A percentile compares a stretch with the other conserved stretches of the same genome.
phyloP scores from a whole-genome alignment of 2,797 vertebrate species.

The Chrysocyon brachyurus region DNA sequence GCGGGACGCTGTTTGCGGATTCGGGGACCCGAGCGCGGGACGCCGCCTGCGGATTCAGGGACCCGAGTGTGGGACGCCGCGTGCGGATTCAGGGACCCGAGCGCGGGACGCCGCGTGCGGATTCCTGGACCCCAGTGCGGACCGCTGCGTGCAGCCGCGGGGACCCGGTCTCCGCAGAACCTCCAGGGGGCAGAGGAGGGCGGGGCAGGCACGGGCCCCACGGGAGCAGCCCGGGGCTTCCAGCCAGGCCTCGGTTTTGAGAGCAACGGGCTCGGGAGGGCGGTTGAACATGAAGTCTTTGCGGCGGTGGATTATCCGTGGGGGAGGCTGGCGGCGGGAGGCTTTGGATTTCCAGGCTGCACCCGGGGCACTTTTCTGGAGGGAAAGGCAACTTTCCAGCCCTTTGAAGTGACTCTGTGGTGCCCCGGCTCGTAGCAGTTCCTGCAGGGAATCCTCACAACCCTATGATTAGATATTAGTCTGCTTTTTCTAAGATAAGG shows the following conservation, averaged over 20 bases:
- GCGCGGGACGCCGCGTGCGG: not conserved
- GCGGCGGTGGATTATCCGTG: not conserved
- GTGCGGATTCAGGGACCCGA: not conserved
- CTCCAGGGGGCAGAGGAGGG: not conserved
- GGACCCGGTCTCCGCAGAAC: too few species aligned
- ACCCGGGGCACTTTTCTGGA: not conserved
- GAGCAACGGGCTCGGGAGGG: not conserved
- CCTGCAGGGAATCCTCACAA: not conserved
- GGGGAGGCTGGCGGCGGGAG: not conserved
- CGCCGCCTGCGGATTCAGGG: too few species aligned
- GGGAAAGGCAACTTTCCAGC: not conserved
- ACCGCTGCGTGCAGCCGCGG: not conserved
- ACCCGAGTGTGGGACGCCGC: accelerated
- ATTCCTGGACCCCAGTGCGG: not conserved
- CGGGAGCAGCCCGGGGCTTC: not conserved
- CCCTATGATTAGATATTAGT: not conserved
- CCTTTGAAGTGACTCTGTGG: not conserved
- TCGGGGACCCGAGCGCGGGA: too few species aligned
- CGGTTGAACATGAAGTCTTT: not conserved
- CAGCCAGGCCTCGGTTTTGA: not conserved
- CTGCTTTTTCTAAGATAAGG: not conserved
- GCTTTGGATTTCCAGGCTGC: not conserved
- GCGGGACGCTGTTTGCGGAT: too few species aligned
- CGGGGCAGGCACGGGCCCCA: not conserved
- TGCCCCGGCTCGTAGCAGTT: not conserved